Base-by-base conservation (phyloP, 2,113 vertebrate genomes). In the Conger conger region DNA sequence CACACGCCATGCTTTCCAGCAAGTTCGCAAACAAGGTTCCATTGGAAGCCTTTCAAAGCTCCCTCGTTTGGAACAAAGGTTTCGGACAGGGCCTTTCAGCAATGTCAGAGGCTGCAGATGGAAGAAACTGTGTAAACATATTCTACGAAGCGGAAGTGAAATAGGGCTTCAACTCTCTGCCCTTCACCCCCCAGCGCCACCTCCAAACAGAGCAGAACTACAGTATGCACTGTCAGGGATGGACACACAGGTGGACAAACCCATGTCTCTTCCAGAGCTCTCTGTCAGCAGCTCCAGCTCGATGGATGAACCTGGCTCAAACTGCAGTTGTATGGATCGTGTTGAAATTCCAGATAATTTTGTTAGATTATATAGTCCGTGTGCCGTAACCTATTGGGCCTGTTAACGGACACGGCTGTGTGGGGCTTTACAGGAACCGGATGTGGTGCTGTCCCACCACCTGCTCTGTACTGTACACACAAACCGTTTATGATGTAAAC, bases 41-140 rank as follows among this genome's bases (percentile, higher is more conserved):
- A 80, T 57, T 86, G 78, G 79, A 76, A 36, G 54, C 50, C 17
- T 30, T 20, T 80, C 78, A 81, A 33, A 54, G 80, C 30, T 80
- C 30, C 80, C 50, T 63, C n/a, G 6, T 3, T n/a, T 33, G 36
- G 57, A 63, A 45, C 30, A 6, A 11, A 11, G n/a, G 68, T 73
- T 63, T 68, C 33, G n/a, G 18, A 63, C 57, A 8, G 27, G 68
- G 77, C 77, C 77, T 15, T 79, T 20, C 37, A 36, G 15, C 37
- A 79, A 20, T 20, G 77, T 79, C 6, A 13, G 9, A 36, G 35
- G 16, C 35, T 79, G 36, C 37, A 63, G 57, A 63, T 38, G 20
- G 77, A 20, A 38, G 16, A 77, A 77, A 16, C 30, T 35, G 33
- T 33, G 20, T 6, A 63, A 63, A 63, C 18, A 23, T 63, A 5